Conservation (phyloP, 2,797 vertebrate genomes). For the Microctenopoma stevenorrisi region DNA sequence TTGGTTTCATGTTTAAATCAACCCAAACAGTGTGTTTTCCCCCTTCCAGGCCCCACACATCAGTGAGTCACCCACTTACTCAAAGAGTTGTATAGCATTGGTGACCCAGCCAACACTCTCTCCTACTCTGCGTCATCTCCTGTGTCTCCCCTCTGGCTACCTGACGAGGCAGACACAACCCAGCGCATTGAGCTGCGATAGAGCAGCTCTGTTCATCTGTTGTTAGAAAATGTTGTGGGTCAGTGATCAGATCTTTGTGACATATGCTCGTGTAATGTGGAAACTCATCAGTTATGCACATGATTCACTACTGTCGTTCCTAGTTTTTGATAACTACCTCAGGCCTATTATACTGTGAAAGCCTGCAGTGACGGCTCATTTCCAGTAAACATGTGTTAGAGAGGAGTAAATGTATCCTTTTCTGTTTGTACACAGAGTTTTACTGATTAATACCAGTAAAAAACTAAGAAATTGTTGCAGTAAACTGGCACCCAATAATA, state of each 20-base stretch:
- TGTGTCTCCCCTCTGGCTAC: conserved; percentile 58
- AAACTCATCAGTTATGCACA: conserved; percentile 36
- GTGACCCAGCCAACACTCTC: conserved; percentile 60
- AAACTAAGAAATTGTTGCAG: not conserved
- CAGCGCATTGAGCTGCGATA: conserved; percentile 26
- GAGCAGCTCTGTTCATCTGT: conserved; percentile 51
- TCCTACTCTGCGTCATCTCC: conserved; percentile 60
- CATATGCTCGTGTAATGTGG: conserved; percentile 15
- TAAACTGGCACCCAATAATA: conserved; percentile 10
- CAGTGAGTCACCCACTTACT: conserved; percentile 63
- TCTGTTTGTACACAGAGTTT: conserved; percentile 35
- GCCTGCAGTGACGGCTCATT: conserved; percentile 43
- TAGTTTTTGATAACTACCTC: conserved; percentile 65
- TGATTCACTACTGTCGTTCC: conserved; percentile 39
- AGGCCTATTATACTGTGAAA: conserved; percentile 33
- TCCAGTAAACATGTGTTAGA: conserved; percentile 40
- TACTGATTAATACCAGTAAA: conserved; percentile 24
- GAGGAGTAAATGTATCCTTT: conserved; percentile 30
- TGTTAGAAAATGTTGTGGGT: conserved; percentile 20
- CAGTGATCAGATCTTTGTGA: conserved; percentile 42
- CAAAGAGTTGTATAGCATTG: conserved; percentile 47
- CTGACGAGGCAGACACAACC: conserved; percentile 45
- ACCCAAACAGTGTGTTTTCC: conserved; percentile 48
- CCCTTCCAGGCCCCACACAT: conserved; percentile 30
- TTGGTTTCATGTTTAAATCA: conserved; percentile 55